Evolutionary conservation across 2,113 vertebrate species (phyloP), one percentile per base, ranked within the genome.

Genomic region (Heterotis niloticus): DNA sequence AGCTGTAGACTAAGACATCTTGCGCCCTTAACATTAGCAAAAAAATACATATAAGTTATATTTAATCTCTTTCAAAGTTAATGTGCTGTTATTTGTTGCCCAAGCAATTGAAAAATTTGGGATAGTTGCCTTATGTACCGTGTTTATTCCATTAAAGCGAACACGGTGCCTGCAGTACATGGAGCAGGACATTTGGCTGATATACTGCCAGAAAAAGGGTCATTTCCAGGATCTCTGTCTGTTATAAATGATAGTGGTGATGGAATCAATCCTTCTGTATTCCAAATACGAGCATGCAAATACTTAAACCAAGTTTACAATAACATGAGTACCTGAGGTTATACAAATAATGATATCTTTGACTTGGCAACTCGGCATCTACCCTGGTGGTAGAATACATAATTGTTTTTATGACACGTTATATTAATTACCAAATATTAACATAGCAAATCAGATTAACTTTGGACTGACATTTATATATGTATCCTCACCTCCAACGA

Each of bases 1-100:
- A 89, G 90, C 88, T 87, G 89, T 44, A 44, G 34, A 44, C 34
- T 44, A 44, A 4, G 34, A 44, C 34, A 44, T 44, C 34, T 79
- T 60, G 17, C 18, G 56, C 60, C 73, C 60, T 79, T 67, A 73
- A 81, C 79, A 62, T 67, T n/a, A 17, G 14, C 4, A 62, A 62
- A 62, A 62, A 59, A 59, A 28, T 56, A 52, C n/a, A n/a, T n/a
- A 54, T 14, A 72, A 72, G 54, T 44, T 72, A 52, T 72, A 70
- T 72, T 72, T 52, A 17, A 52, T 34, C 23, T 11, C 23, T 72
- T 71, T 71, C 12, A 23, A 71, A n/a, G 10, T 67, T 18, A n/a
- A 67, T 26, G 28, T 67, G 65, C 5, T 24, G 65, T 26, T n/a
- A 13, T 24, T 12, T 67, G 1, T 24, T 67, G 4, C 12, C 23